These are phyloP conservation scores for Saturnia pavonia DNA, from an alignment of 2,888 invertebrate species.

Conservation along the genomic window DNA sequence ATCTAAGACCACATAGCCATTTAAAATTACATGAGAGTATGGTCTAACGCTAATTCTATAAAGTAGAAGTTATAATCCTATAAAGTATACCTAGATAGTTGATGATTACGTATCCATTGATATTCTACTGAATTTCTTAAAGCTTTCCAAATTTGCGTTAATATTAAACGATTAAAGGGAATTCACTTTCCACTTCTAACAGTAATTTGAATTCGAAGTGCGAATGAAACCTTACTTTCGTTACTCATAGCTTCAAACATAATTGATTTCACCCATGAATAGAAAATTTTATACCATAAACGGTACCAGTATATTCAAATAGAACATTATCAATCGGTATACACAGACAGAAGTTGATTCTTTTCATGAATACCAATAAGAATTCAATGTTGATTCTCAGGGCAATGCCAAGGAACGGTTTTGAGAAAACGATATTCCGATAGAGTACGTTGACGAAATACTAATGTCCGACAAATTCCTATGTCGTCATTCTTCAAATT, in stretches of 20 bases:
- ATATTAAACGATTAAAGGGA: conserved; percentile 26
- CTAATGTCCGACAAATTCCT: conserved; percentile 68
- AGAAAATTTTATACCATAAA: conserved; percentile 37
- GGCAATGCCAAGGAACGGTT: conserved; percentile 73
- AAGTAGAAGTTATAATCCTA: not conserved
- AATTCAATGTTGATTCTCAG: conserved; percentile 61
- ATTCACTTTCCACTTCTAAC: conserved; percentile 43
- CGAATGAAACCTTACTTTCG: conserved; percentile 33
- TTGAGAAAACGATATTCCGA: conserved; percentile 78
- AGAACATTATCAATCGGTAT: conserved; percentile 55
- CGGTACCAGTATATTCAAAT: conserved; percentile 49
- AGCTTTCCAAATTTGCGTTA: conserved; percentile 29
- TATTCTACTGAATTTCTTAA: not conserved
- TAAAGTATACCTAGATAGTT: not conserved
- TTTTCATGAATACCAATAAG: conserved; percentile 64
- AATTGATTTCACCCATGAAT: conserved; percentile 44
- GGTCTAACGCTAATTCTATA: no score
- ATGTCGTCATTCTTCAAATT: conserved; percentile 62
- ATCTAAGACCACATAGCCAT: no score
- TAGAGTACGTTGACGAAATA: conserved; percentile 61
- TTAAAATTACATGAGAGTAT: no score
- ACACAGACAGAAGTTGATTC: conserved; percentile 46
- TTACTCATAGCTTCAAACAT: conserved; percentile 35
- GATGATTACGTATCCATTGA: not conserved
- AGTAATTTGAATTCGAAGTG: conserved; percentile 37